Base-by-base conservation (phyloP, 2,113 vertebrate species). In the Pteropus alecto region DNA sequence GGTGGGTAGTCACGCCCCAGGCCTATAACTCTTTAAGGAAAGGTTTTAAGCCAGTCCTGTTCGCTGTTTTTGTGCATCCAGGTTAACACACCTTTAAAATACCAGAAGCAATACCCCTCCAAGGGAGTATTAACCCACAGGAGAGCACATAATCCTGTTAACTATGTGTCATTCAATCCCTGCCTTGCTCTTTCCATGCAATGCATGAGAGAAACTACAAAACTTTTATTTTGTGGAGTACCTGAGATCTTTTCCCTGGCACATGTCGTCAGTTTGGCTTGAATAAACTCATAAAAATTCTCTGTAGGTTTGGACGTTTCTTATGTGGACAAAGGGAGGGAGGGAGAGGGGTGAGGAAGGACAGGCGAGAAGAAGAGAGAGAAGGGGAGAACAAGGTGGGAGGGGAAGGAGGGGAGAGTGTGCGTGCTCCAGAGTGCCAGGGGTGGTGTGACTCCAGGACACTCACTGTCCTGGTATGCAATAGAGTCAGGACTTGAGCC, bases 391-490 rank as follows among this genome's bases (percentile, higher is more conserved):
- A 26, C 6, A 46, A 2, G 10, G 2, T 0, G 4, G 16, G 26
- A 13, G 22, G 16, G 19, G 1, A 6, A 16, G 4, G 43, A 5
- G 6, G 14, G 18, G 38, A 33, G 41, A 43, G 4, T 0, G 11
- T 9, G 0, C 2, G 5, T 7, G 22, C 18, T 19, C 56, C n/a
- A 15, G 46, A 43, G n/a, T 3, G 65, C 2, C 15, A 2, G 43
- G 26, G 8, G 43, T 5, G 8, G 5, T 3, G 3, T 11, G 28
- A n/a, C 43, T 43, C 68, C 38, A 11, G 76, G 60, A 22, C 7
- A n/a, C 51, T 33, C 18, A 19, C 1, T 38, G 73, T 54, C 60
- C 65, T 41, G 24, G 43, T 7, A 19, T 1, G 2, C n/a, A 61
- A 46, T 1, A 46, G 7, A 46, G 14, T 18, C 33, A 79, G 56